Evolutionary conservation across 2,888 invertebrate genomes (phyloP), one percentile per base, ranked within the genome.

Genomic region (Opisthograptis luteolata): DNA sequence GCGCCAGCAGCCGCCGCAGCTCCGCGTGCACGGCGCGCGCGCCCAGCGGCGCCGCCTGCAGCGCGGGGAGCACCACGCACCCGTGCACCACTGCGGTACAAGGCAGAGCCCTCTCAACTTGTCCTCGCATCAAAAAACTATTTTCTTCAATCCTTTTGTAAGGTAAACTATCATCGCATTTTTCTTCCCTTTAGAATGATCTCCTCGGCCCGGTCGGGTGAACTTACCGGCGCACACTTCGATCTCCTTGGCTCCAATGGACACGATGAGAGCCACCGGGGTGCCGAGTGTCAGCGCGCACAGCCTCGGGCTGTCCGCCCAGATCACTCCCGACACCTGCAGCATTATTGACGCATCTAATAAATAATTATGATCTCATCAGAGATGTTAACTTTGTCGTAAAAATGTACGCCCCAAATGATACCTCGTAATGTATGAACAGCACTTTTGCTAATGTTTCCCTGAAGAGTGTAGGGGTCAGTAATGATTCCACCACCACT

Each of bases 371-470:
- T n/a, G n/a, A n/a, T n/a, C n/a, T n/a, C n/a, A n/a, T n/a, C n/a
- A n/a, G n/a, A n/a, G n/a, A n/a, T n/a, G n/a, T n/a, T n/a, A n/a
- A n/a, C n/a, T n/a, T n/a, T n/a, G n/a, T n/a, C n/a, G n/a, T n/a
- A n/a, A n/a, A n/a, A n/a, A n/a, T n/a, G n/a, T n/a, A n/a, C n/a
- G n/a, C n/a, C n/a, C n/a, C n/a, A n/a, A n/a, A n/a, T n/a, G n/a
- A 12, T 76, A 97, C 96, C 93, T 98, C 98, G 87, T 96, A 99
- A 78, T 98, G 98, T 45, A 93, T 92, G 76, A 97, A 98, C n/a
- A 99, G 87, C 12, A 97, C 98, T 79, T 95, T 96, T 0, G 98
- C 98, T 6, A 99, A 87, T 0, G 96, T 96, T 71, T 98, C 96
- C 51, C 98, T 91, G 74, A 98, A 95, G 43, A 94, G 81, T 0